Evolutionary conservation across 2,113 vertebrate species (phyloP), one percentile per base, ranked within the genome.

Genomic region (Lynx canadensis): DNA sequence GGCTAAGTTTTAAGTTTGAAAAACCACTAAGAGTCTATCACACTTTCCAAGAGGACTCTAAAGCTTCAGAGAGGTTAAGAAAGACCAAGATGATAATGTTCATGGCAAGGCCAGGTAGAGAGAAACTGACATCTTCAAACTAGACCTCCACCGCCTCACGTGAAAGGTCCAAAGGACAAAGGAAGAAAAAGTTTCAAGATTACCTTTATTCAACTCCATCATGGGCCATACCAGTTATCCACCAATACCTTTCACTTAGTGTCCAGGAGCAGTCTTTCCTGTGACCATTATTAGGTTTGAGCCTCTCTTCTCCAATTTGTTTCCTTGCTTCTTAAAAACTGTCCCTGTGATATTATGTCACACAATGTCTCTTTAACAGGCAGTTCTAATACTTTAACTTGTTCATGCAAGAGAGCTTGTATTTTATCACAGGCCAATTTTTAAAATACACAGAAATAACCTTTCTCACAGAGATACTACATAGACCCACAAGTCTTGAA

Each of bases 401-500:
- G 31, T n/a, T 12, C 31, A 29, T 69, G 73, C 29, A 82, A 60
- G 15, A 66, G 36, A 52, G 27, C 48, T 36, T 92, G 10, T 92
- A 92, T 89, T 89, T 13, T 23, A 81, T 41, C 14, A 96, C 0
- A 79, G 57, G 9, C 18, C 82, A 71, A 76, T 80, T 95, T 50
- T 71, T 66, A 27, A 85, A 93, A 90, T 52, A 79, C 15, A 60
- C 5, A 91, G 18, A 91, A 78, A 89, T 52, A 85, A 95, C 19
- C 68, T 87, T 83, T 92, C 48, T 89, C 50, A 91, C 27, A 94
- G 71, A 89, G 23, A 94, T 65, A 29, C 50, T 83, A 92, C 83
- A 45, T 1, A 87, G 84, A 95, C 36, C 66, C 65, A 4, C 5
- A 82, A 86, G 45, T 65, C 33, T 95, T 4, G 31, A 31, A 66